Percentiles rank a stretch among this genome's conserved stretches.
These are phyloP conservation scores for Takifugu rubripes DNA, from an alignment of 2,797 vertebrate genomes.

Conservation along the genomic window DNA sequence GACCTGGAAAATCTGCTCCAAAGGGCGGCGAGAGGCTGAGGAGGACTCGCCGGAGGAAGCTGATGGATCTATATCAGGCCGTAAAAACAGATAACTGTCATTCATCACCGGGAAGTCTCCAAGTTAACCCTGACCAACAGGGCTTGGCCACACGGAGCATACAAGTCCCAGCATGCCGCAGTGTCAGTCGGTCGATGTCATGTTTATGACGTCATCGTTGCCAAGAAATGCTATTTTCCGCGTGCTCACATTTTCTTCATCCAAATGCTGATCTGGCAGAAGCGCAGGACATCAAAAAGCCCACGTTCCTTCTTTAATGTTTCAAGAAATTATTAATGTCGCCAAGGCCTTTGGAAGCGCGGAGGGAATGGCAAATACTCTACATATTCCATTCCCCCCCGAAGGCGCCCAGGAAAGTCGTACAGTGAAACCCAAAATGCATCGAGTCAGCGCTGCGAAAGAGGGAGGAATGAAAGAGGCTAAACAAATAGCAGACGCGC, in stretches of 20 bases:
- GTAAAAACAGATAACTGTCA: constrained; percentile 71
- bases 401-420: constrained; percentile 62
- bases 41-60: constrained; percentile 48
- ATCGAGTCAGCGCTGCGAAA: constrained; percentile 60
- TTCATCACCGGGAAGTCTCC: constrained; percentile 56
- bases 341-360: constrained; percentile 66
- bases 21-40: constrained; percentile 36
- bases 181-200: constrained; percentile 58
- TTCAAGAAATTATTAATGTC: constrained; percentile 75
- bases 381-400: constrained; percentile 70
- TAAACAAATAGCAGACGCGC: constrained; percentile 69
- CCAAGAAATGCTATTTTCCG: constrained; percentile 19
- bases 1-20: constrained; percentile 66
- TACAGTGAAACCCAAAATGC: constrained; percentile 51
- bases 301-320: constrained; percentile 58
- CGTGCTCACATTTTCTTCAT: constrained; percentile 23
- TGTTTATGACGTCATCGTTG: neutral
- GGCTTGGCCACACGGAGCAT: constrained; percentile 46
- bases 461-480: constrained; percentile 3
- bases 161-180: constrained; percentile 61
- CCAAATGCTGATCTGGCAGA: constrained; percentile 57
- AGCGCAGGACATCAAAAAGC: constrained; percentile 47
- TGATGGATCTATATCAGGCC: constrained; percentile 65
- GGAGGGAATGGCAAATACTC: constrained; percentile 60
- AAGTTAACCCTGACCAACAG: constrained; percentile 65